A percentile compares a stretch with the other conserved stretches of the same genome.
Evolutionary conservation across 2,888 invertebrate genomes (phyloP).

Genomic region (Sipha maydis): DNA sequence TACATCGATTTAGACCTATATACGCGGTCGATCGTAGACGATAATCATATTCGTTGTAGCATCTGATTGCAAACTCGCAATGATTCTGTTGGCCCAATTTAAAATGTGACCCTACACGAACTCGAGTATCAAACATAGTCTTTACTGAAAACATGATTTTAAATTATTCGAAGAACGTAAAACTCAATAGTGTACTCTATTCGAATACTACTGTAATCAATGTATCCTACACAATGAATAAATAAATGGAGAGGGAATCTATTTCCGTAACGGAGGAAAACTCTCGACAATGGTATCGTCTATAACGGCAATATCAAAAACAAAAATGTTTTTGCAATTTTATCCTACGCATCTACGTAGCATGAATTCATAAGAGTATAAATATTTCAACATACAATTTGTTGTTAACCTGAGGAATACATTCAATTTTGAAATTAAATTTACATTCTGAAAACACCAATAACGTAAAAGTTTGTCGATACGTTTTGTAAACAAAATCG

Average conservation of each 20-base stretch:
- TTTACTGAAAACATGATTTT: background rate
- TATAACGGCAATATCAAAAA: background rate
- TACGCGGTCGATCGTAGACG: no score
- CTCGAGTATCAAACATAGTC: no score
- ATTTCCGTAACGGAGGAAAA: background rate
- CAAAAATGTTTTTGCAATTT: conserved; percentile 20
- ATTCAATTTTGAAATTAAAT: conserved; percentile 47
- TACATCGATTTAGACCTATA: no score
- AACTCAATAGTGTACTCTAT: background rate
- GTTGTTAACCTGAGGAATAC: background rate
- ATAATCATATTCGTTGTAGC: no score
- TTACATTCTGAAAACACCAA: conserved; percentile 16
- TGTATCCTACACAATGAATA: background rate
- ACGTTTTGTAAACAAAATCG: conserved; percentile 5
- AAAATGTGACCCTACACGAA: no score
- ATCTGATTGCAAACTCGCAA: no score
- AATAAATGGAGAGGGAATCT: background rate
- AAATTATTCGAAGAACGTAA: background rate
- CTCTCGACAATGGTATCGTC: background rate
- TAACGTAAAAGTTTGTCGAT: conserved; percentile 1
- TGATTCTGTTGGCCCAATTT: no score
- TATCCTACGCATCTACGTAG: background rate
- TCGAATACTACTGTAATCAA: background rate
- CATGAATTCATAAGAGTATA: conserved; percentile 38
- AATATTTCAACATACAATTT: conserved; percentile 38